Evolutionary conservation across 2,888 invertebrate species (phyloP), one percentile per base, ranked within the genome.

Genomic region (Watsonalla cultraria): DNA sequence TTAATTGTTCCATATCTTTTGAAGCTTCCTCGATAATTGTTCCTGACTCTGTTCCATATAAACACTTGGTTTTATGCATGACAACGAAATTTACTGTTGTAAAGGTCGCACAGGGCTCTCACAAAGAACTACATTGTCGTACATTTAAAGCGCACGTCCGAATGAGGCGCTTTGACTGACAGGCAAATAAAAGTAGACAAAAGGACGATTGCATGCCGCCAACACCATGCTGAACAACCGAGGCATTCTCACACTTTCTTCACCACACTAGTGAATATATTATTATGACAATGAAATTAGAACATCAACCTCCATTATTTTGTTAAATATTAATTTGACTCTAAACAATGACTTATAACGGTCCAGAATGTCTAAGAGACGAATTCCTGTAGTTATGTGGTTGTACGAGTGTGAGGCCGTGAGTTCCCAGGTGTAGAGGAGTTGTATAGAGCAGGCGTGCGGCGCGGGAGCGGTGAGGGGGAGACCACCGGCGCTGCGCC

Each of bases 401-500:
- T 70, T 72, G 73, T 68, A 78, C 70, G 68, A 78, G 80, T 81
- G 80, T 79, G 80, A 80, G 76, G 75, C 77, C 65, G 74, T 75
- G 72, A 78, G 83, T 80, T 84, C 82, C 82, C 84, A 86, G 82
- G 84, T 84, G 82, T 78, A 80, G 82, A 75, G 70, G 69, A 64
- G 66, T 79, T 78, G 65, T 78, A 79, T 76, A 72, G 72, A 73
- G 68, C 52, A 70, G 64, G 46, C 15, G 54, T 39, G 52, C 53
- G 52, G 35, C 45, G 51, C 24, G 24, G 24, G 51, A 15, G 57
- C 68, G 70, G 68, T 68, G 69, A 76, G 74, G 74, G 68, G 65
- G 62, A 76, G 89, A 89, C 89, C 89, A 89, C 90, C 90, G 68
- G 86, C 85, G 89, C 89, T 76, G 89, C 80, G 86, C 84, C 78